phyloP scores from a whole-genome alignment of 2,888 invertebrate species.

The Scaptomyza reducta region DNA sequence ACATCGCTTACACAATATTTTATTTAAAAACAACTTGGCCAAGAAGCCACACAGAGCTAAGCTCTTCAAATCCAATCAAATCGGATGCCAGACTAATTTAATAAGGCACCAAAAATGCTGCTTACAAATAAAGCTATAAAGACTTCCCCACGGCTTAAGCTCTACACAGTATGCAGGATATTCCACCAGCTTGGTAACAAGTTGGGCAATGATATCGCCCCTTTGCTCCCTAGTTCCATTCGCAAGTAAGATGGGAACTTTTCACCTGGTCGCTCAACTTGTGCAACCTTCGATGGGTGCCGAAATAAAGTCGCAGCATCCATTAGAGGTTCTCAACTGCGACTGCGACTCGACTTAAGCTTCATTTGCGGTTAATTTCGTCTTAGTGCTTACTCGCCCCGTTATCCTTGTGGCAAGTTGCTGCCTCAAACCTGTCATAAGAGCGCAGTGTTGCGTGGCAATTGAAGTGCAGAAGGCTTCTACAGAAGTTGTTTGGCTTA shows the following conservation, averaged over 20 bases:
- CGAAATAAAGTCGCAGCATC: constrained; percentile 6
- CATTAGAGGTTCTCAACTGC: constrained; percentile 15
- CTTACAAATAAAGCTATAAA: constrained; percentile 44
- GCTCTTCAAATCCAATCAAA: constrained; percentile 35
- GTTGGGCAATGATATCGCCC: constrained; percentile 1
- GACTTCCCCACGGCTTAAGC: constrained; percentile 20
- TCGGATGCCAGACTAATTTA: constrained; percentile 45
- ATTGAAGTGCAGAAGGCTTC: constrained; percentile 40
- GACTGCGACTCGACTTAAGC: constrained; percentile 36
- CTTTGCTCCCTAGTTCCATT: not conserved
- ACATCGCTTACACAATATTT: not conserved
- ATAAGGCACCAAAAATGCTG: constrained; percentile 51
- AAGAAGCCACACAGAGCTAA: not conserved
- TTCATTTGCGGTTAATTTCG: constrained; percentile 68
- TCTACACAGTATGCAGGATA: constrained; percentile 7
- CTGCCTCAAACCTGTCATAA: constrained; percentile 38
- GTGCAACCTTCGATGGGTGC: constrained; percentile 55
- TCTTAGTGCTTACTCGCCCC: constrained; percentile 34
- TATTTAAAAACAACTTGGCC: too few species aligned
- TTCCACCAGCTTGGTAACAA: constrained; percentile 24
- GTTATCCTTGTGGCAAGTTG: constrained; percentile 32
- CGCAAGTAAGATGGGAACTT: constrained; percentile 33
- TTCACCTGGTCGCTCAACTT: constrained; percentile 56
- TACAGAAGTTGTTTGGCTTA: constrained; percentile 45
- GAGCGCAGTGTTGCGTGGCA: constrained; percentile 41